Conservation (phyloP, 2,113 vertebrate genomes). For the human (Homo sapiens) region DNA sequence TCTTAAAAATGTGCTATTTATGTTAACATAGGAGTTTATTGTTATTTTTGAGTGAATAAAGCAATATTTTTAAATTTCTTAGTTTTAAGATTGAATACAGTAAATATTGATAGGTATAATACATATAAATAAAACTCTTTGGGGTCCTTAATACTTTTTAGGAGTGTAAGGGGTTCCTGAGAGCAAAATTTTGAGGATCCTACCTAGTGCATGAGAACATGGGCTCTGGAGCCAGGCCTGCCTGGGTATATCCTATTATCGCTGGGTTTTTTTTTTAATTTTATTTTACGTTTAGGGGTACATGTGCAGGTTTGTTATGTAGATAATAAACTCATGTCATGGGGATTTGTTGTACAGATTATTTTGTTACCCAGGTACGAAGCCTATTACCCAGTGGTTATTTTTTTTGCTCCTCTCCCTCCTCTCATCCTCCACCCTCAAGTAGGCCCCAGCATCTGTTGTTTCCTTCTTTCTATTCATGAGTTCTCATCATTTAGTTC, state of each 20-base stretch:
- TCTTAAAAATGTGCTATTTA: background rate
- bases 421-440: no score
- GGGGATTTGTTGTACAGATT: no score
- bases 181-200: background rate
- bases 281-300: no score
- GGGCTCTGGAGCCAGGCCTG: background rate
- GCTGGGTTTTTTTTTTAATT: no score
- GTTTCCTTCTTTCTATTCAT: no score
- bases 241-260: background rate
- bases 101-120: background rate
- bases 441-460: no score
- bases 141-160: background rate
- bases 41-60: slow-evolving; percentile 6
- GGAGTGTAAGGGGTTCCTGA: background rate
- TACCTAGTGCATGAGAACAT: rapidly evolving
- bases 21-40: background rate
- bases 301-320: no score
- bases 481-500: no score
- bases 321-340: no score
- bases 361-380: no score
- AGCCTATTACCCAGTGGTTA: no score
- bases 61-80: background rate
- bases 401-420: no score
- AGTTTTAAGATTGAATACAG: slow-evolving; percentile 6
- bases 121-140: background rate